Percentiles rank a stretch among this genome's conserved stretches.
Conservation (phyloP, 2,888 invertebrate species). For the Ochropacha duplaris region DNA sequence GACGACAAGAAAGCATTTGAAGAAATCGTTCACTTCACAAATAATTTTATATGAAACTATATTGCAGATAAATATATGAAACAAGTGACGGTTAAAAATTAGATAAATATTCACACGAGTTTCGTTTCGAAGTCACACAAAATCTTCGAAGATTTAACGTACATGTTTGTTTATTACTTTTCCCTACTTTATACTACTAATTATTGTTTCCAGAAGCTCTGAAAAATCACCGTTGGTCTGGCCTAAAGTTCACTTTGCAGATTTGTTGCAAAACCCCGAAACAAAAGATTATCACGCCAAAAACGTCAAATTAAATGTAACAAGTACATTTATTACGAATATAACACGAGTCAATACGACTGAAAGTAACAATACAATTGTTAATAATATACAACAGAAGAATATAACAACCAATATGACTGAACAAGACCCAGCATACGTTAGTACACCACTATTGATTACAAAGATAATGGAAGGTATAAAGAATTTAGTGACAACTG, state of each 20-base stretch:
- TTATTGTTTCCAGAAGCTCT: constrained; percentile 47
- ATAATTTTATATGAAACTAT: no score
- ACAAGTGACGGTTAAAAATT: no score
- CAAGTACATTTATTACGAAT: constrained; percentile 18
- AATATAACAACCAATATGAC: constrained; percentile 36
- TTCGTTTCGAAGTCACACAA: neutral
- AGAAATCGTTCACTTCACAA: no score
- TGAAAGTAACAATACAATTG: constrained; percentile 16
- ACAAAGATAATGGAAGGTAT: constrained; percentile 57
- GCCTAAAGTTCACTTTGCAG: constrained; percentile 46
- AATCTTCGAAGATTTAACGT: no score
- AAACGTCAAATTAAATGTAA: constrained; percentile 20
- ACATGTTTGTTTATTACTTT: no score
- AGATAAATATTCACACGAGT: no score
- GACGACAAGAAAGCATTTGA: no score
- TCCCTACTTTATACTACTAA: no score
- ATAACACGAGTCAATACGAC: constrained; percentile 20
- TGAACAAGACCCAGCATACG: constrained; percentile 5
- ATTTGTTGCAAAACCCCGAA: constrained; percentile 34
- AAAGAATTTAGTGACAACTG: constrained; percentile 55
- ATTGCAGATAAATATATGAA: no score
- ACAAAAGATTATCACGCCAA: constrained; percentile 27
- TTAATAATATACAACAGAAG: constrained; percentile 30
- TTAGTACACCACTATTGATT: constrained; percentile 49
- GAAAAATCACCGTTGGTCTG: constrained; percentile 47